A percentile compares a stretch with the other conserved stretches of the same genome.
Conservation (phyloP, 2,888 invertebrate species). For the Drosophila mulleri region DNA sequence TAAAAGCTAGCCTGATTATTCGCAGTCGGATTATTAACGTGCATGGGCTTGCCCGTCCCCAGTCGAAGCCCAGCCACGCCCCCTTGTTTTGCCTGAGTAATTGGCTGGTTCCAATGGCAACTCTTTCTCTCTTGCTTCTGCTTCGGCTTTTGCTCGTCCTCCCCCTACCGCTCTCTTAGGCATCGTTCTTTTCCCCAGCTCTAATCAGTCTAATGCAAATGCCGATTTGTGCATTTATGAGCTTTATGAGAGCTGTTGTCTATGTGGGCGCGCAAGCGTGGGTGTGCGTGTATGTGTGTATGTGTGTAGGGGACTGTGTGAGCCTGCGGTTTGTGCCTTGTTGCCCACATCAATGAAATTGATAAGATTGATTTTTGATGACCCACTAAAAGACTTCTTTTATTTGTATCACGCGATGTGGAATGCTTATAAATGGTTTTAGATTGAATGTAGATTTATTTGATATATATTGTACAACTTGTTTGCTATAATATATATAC, state of each 20-base stretch:
- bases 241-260: slow-evolving; percentile 5
- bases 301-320: neutral
- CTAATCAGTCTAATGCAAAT: slow-evolving; percentile 70
- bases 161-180: neutral
- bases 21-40: slow-evolving; percentile 22
- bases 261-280: slow-evolving; percentile 3
- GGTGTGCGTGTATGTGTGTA: neutral
- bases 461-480: too few species aligned
- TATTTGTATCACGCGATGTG: slow-evolving; percentile 3
- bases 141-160: neutral
- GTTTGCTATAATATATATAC: too few species aligned
- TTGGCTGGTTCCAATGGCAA: slow-evolving; percentile 30
- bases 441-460: too few species aligned
- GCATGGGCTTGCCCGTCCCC: neutral
- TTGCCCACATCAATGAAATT: slow-evolving; percentile 44
- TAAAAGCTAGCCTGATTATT: slow-evolving; percentile 28
- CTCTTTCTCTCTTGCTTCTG: slow-evolving; percentile 11
- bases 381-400: slow-evolving; percentile 2
- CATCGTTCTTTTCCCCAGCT: slow-evolving; percentile 8
- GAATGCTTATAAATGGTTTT: neutral
- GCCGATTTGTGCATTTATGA: slow-evolving; percentile 51
- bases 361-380: slow-evolving; percentile 30
- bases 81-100: slow-evolving; percentile 29
- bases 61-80: neutral
- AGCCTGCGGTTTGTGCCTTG: slow-evolving; percentile 25